Evolutionary conservation across 2,113 vertebrate genomes (phyloP).

Genomic region (Paraplagusia blochii): DNA sequence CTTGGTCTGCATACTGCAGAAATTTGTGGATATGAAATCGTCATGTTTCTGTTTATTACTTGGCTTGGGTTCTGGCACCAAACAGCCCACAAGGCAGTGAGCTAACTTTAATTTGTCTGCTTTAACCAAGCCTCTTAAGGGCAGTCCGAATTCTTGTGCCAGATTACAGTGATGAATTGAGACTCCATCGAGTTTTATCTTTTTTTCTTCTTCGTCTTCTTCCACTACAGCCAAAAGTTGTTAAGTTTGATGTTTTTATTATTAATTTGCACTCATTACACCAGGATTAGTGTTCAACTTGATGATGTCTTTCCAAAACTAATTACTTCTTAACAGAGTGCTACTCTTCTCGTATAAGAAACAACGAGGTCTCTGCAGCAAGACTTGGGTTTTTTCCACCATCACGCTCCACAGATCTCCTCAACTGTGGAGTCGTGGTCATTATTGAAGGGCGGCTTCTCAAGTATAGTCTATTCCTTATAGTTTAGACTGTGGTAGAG

Average conservation of each 20-base stretch:
- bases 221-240: background rate
- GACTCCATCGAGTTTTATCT: background rate
- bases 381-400: too few species aligned
- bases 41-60: conserved; percentile 66
- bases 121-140: conserved; percentile 29
- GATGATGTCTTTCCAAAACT: too few species aligned
- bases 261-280: background rate
- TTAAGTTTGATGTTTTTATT: background rate
- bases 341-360: too few species aligned
- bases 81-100: conserved; percentile 56
- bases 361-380: too few species aligned
- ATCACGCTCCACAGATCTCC: too few species aligned
- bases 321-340: too few species aligned
- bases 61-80: conserved; percentile 51
- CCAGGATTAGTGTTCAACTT: too few species aligned
- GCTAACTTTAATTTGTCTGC: conserved; percentile 41
- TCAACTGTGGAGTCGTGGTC: too few species aligned
- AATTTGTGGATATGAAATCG: conserved; percentile 62
- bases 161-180: conserved; percentile 12
- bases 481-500: too few species aligned
- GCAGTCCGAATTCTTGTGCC: conserved; percentile 16
- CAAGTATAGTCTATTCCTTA: too few species aligned
- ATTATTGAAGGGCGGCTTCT: too few species aligned
- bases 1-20: conserved; percentile 39
- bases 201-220: background rate